Evolutionary conservation across 2,888 invertebrate genomes (phyloP).

Genomic region (Diplolepis rosae): DNA sequence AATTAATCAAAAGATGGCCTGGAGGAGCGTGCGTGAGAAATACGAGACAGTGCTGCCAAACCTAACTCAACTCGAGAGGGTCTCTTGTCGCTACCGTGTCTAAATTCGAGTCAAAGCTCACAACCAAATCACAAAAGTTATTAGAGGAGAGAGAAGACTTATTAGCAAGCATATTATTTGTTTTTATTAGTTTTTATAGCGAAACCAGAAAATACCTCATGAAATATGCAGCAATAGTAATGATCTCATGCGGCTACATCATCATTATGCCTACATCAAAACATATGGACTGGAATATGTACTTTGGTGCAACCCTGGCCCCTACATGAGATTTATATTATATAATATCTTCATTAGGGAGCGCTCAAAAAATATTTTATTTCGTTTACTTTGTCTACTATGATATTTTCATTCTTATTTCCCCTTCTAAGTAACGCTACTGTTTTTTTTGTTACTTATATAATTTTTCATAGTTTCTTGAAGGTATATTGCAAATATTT

Average conservation of each 20-base stretch:
- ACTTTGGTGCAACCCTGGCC: too few relatives aligned
- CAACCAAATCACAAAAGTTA: slow-evolving; percentile 42
- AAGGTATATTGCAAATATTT: too few relatives aligned
- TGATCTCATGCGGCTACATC: background rate
- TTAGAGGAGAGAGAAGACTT: slow-evolving; percentile 31
- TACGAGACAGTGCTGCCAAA: slow-evolving; percentile 61
- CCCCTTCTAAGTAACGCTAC: too few relatives aligned
- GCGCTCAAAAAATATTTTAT: too few relatives aligned
- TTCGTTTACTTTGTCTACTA: too few relatives aligned
- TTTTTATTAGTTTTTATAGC: slow-evolving; percentile 2
- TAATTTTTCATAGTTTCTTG: too few relatives aligned
- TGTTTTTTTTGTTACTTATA: too few relatives aligned
- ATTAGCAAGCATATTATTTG: slow-evolving; percentile 12
- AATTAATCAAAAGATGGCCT: slow-evolving; percentile 64
- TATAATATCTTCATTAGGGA: too few relatives aligned
- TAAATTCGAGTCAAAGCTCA: slow-evolving; percentile 46
- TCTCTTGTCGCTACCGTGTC: slow-evolving; percentile 41
- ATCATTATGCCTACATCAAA: background rate
- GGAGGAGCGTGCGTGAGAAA: slow-evolving; percentile 67
- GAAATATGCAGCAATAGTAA: slow-evolving; percentile 4
- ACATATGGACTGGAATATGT: background rate
- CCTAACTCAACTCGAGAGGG: slow-evolving; percentile 41
- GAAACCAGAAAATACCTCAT: slow-evolving; percentile 3
- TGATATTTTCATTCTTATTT: too few relatives aligned
- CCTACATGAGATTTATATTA: too few relatives aligned